Evolutionary conservation across 1,140 invertebrate genomes (phyloP), one percentile per base, ranked within the genome.

Genomic region (Formica selysi): DNA sequence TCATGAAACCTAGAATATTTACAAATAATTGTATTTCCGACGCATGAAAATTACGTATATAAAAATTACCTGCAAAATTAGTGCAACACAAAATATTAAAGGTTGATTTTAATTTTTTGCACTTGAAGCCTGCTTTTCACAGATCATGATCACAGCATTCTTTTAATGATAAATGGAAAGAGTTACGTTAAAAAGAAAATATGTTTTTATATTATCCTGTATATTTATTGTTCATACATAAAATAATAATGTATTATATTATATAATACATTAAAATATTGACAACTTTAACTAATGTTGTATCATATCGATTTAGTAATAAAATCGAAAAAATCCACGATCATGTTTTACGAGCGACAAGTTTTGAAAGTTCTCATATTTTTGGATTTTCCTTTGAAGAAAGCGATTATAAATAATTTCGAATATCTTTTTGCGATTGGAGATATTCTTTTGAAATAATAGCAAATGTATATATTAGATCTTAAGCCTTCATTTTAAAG

Each of bases 231-330:
- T 38, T 7, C 7, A 32, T 32, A 4, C 2, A 32, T 32, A 32
- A 32, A 3, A 32, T 32, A 32, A 32, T 32, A 2, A 32, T 44
- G 8, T 11, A 44, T 11, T 11, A 29, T 29, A 29, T 29, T 11
- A 44, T 44, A 44, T 44, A 44, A 44, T 54, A 48, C 26, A 71
- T 8, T 70, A 70, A 16, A 71, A 51, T 32, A 32, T 51, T 73
- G 16, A 4, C 16, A 32, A 73, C 19, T 54, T 73, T 32, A 6
- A 19, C 4, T 29, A 29, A 22, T 2, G 51, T 19, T 68, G 22
- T 7, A 70, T 48, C 10, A 70, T 48, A 48, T 44, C 11, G 8
- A 19, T 71, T 16, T 29, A 19, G 7, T 19, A 16, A 11, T 32
- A 29, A 32, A 71, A 22, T 51, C 6, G 22, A 16, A 48, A 48